Conservation (phyloP, 2,888 invertebrate genomes). For the Lordiphosa fenestrarum region DNA sequence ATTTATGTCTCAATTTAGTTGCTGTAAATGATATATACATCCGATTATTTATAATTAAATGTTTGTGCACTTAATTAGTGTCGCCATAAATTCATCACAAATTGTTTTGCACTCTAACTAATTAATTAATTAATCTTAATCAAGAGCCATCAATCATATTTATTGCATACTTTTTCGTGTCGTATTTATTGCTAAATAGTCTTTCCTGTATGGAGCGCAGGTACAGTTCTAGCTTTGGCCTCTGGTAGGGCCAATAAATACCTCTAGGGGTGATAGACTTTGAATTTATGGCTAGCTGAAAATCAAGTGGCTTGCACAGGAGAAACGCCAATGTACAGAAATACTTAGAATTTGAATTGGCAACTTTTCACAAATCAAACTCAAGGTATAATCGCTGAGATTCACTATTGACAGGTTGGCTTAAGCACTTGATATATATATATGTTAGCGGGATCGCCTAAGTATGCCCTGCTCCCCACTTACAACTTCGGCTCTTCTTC, state of each 20-base stretch:
- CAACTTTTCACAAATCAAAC: conserved; percentile 4
- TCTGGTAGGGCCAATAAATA: conserved; percentile 30
- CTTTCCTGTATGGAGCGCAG: conserved; percentile 6
- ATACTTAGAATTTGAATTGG: conserved; percentile 15
- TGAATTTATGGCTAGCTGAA: conserved; percentile 24
- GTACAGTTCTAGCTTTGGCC: conserved; percentile 29
- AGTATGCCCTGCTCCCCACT: neutral
- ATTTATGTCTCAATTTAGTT: too few relatives aligned
- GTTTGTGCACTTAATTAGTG: conserved; percentile 11
- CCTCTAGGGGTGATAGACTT: conserved; percentile 15
- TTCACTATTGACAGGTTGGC: conserved; percentile 10
- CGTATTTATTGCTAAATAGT: conserved; percentile 30
- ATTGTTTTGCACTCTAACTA: conserved; percentile 39
- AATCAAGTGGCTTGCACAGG: conserved; percentile 26
- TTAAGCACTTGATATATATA: conserved; percentile 4
- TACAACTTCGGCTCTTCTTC: conserved; percentile 8
- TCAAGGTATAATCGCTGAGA: conserved; percentile 7
- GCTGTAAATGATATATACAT: conserved; percentile 9
- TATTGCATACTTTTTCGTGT: conserved; percentile 66
- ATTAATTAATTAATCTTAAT: conserved; percentile 49
- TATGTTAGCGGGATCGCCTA: neutral
- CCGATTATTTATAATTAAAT: conserved; percentile 7
- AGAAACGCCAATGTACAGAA: conserved; percentile 8
- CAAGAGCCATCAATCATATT: conserved; percentile 62
- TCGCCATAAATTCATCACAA: conserved; percentile 47